A percentile compares a stretch with the other conserved stretches of the same genome.
Evolutionary conservation across 2,888 invertebrate genomes (phyloP).

Genomic region (Chrysolina americana): DNA sequence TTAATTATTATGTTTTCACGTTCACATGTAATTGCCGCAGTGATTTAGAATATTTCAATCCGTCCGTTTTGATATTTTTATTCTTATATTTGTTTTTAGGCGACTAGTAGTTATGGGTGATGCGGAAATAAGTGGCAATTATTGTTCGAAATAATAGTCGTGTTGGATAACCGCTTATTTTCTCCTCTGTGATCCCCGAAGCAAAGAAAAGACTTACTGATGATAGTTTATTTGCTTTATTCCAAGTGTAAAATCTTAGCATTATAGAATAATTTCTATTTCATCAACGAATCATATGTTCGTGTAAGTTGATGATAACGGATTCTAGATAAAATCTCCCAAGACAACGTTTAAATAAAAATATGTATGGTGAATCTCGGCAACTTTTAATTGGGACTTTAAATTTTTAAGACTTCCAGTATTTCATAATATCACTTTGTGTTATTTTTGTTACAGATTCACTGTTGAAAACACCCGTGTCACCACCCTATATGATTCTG

Average conservation of each 20-base stretch:
- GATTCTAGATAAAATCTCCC: no score
- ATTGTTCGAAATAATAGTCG: conserved; percentile 12
- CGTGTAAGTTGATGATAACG: not conserved
- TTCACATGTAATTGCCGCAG: not conserved
- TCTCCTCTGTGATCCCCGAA: not conserved
- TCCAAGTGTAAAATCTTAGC: not conserved
- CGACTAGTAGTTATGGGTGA: not conserved
- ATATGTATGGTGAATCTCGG: no score
- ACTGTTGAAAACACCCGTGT: conserved; percentile 71
- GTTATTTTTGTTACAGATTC: conserved; percentile 55
- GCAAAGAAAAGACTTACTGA: not conserved
- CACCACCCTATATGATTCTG: conserved; percentile 88
- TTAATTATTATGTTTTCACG: not conserved
- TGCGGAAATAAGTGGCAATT: conserved; percentile 12
- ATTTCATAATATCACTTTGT: no score
- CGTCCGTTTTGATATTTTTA: not conserved
- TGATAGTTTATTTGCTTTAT: conserved; percentile 8
- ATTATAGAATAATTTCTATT: not conserved
- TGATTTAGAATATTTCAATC: not conserved
- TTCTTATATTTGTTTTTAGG: conserved; percentile 15
- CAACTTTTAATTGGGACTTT: no score
- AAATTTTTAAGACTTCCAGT: no score
- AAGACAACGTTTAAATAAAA: no score
- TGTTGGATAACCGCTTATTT: conserved; percentile 12
- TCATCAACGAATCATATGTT: not conserved